phyloP scores from a whole-genome alignment of 1,140 invertebrate species.

The Daktulosphaira vitifoliae region DNA sequence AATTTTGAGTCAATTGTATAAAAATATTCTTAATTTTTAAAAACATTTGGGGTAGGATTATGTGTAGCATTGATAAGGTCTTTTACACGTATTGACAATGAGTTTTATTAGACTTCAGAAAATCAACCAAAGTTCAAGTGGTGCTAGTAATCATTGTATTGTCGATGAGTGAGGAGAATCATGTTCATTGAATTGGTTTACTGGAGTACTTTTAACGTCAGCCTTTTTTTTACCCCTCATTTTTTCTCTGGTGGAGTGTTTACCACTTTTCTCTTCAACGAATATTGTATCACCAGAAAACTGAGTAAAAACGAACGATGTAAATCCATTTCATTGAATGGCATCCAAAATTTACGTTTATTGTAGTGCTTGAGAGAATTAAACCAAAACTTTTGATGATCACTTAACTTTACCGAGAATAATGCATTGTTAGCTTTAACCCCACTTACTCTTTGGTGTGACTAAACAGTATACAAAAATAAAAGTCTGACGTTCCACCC shows the following conservation, averaged over 20 bases:
- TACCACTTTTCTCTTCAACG: not conserved
- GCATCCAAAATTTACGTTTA: constrained; percentile 5
- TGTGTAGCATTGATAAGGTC: no score
- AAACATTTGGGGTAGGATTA: no score
- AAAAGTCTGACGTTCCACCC: not conserved
- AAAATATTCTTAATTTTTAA: no score
- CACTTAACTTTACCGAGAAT: constrained; percentile 19
- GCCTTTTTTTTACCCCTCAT: no score
- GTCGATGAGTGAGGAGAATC: not conserved
- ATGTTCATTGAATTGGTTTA: not conserved
- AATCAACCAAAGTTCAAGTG: not conserved
- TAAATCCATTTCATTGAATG: not conserved
- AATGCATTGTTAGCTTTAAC: not conserved
- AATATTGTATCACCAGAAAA: not conserved
- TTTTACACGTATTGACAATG: not conserved
- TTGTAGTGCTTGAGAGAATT: constrained; percentile 8
- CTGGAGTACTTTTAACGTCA: not conserved
- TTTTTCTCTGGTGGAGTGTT: not conserved
- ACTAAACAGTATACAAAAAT: not conserved
- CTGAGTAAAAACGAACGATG: constrained; percentile 8
- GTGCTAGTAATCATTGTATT: not conserved
- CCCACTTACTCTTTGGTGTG: no score
- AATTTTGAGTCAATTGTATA: no score
- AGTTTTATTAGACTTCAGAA: not conserved
- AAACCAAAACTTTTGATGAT: constrained; percentile 16